Percentiles rank a stretch among this genome's conserved stretches.
Conservation (phyloP, 1,140 invertebrate species). For the Vollenhovia emeryi region DNA sequence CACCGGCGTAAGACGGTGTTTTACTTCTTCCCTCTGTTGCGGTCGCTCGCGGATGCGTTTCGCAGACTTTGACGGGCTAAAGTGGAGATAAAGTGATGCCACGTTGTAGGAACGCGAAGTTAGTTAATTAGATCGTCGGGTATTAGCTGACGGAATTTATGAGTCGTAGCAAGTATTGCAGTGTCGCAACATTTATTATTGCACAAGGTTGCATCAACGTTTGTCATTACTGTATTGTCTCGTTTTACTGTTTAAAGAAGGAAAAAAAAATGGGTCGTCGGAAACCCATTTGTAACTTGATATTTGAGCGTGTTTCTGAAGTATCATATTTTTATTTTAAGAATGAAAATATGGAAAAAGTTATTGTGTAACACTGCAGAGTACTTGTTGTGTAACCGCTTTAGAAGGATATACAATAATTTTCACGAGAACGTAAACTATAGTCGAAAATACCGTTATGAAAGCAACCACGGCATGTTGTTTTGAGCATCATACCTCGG, state of each 20-base stretch:
- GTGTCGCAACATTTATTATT: background rate
- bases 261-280: background rate
- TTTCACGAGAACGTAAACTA: slow-evolving; percentile 26
- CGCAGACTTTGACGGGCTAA: slow-evolving; percentile 31
- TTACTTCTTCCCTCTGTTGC: slow-evolving; percentile 42
- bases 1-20: slow-evolving; percentile 33
- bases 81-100: slow-evolving; percentile 48
- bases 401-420: slow-evolving; percentile 1
- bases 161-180: background rate
- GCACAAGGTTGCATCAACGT: background rate
- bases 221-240: background rate
- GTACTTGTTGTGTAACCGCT: background rate
- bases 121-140: slow-evolving; percentile 35
- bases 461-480: background rate
- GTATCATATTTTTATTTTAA: background rate
- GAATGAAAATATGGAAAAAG: background rate
- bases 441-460: slow-evolving; percentile 23
- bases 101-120: background rate
- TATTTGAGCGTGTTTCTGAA: background rate
- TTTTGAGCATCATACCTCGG: slow-evolving; percentile 23
- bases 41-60: slow-evolving; percentile 31
- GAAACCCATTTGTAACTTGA: background rate
- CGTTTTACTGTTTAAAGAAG: background rate
- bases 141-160: slow-evolving; percentile 9
- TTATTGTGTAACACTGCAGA: background rate